A percentile compares a stretch with the other conserved stretches of the same genome.
Conservation (phyloP, 1,140 invertebrate species). For the Aphelenchoides besseyi region DNA sequence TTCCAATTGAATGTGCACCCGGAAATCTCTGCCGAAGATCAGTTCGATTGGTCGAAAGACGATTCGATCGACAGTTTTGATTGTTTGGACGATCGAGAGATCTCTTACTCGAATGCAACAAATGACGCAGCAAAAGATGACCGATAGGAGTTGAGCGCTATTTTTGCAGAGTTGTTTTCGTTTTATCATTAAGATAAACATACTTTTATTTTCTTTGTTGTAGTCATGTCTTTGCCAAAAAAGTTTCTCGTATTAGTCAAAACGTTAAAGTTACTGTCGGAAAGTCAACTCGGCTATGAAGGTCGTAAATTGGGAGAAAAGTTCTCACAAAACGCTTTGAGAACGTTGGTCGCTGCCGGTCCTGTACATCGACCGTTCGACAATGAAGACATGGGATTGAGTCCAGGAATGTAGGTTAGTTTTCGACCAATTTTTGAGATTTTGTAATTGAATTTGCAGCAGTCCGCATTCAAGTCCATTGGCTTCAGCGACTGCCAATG, state of each 20-base stretch:
- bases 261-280: constrained; percentile 22
- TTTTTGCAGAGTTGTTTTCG: too few species aligned
- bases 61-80: too few species aligned
- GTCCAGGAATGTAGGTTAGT: constrained; percentile 15
- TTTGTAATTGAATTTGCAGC: constrained; percentile 11
- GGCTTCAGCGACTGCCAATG: neutral
- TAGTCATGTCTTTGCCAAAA: constrained; percentile 4
- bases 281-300: constrained; percentile 28
- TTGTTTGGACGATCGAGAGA: too few species aligned
- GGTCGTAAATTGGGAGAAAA: neutral
- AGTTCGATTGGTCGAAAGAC: too few species aligned
- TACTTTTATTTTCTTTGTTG: too few species aligned
- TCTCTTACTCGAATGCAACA: too few species aligned
- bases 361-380: constrained; percentile 26
- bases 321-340: neutral
- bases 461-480: neutral
- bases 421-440: constrained; percentile 1
- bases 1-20: too few species aligned
- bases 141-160: too few species aligned
- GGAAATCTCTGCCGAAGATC: too few species aligned
- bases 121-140: too few species aligned
- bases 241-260: neutral
- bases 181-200: too few species aligned
- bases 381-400: neutral
- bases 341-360: constrained; percentile 18